Conservation (phyloP, 2,797 vertebrate species). For the Acanthurus tractus region DNA sequence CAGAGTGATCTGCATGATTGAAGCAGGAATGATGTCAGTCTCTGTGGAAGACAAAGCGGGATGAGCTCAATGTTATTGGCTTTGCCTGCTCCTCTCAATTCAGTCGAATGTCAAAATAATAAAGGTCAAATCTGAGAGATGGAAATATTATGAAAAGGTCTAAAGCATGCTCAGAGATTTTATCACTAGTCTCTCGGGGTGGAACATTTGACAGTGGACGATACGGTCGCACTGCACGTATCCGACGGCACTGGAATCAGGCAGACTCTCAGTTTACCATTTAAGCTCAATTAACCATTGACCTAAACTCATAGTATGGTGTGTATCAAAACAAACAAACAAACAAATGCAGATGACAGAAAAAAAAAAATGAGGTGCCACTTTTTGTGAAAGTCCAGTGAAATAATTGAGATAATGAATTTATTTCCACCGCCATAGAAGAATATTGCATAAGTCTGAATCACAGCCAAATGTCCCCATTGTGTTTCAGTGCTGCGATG, state of each 20-base stretch:
- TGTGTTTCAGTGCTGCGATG: slow-evolving; percentile 51
- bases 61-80: slow-evolving; percentile 69
- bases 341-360: slow-evolving; percentile 2
- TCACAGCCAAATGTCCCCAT: slow-evolving; percentile 52
- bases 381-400: slow-evolving; percentile 28
- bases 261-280: slow-evolving; percentile 19
- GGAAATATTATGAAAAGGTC: slow-evolving; percentile 81
- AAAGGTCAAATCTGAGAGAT: slow-evolving; percentile 84
- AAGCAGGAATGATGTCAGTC: slow-evolving; percentile 52
- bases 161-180: slow-evolving; percentile 69
- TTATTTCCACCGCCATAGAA: slow-evolving; percentile 28
- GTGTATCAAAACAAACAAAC: slow-evolving; percentile 27
- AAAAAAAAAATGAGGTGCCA: background rate
- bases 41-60: slow-evolving; percentile 54
- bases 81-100: slow-evolving; percentile 61
- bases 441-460: slow-evolving; percentile 45
- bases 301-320: slow-evolving; percentile 11
- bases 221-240: background rate
- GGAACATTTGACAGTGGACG: slow-evolving; percentile 51
- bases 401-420: slow-evolving; percentile 51
- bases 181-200: slow-evolving; percentile 51
- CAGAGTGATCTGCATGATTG: slow-evolving; percentile 71
- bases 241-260: slow-evolving; percentile 15
- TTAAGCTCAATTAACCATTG: slow-evolving; percentile 34
- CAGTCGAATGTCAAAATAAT: slow-evolving; percentile 79